These are phyloP conservation scores for Lichenostomus cassidix DNA, from an alignment of 2,113 vertebrate genomes.

Conservation along the genomic window DNA sequence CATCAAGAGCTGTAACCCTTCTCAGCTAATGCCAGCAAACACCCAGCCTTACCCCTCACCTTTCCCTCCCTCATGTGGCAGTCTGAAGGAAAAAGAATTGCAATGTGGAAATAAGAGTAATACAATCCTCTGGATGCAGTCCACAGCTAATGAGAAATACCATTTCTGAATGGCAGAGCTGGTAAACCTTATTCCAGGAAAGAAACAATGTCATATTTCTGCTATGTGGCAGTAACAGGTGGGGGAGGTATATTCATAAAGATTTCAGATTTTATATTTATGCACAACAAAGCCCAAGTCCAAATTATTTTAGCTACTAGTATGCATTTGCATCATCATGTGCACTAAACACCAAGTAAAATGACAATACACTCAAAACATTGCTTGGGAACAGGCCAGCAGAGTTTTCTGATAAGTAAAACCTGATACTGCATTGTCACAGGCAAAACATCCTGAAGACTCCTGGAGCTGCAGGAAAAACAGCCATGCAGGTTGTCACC, in stretches of 20 bases:
- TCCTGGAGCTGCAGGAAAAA: neutral
- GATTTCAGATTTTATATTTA: neutral
- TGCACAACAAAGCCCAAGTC: neutral
- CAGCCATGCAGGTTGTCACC: neutral
- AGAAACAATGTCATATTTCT: neutral
- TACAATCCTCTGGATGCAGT: neutral
- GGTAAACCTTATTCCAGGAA: neutral
- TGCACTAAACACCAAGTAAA: neutral
- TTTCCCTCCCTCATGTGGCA: neutral
- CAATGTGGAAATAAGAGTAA: neutral
- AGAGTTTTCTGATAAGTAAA: neutral
- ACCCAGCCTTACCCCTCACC: neutral
- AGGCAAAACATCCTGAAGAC: neutral
- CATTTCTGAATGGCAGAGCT: neutral
- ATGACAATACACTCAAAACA: neutral
- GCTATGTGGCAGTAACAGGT: neutral
- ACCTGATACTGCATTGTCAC: neutral
- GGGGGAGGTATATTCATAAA: fast-evolving
- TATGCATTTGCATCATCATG: neutral
- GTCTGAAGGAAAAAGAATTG: neutral
- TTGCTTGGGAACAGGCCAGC: neutral
- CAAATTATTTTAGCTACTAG: neutral
- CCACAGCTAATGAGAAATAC: neutral
- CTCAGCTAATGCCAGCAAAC: neutral
- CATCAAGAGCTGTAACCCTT: neutral